Evolutionary conservation across 2,888 invertebrate genomes (phyloP).

Genomic region (Rutpela maculata): DNA sequence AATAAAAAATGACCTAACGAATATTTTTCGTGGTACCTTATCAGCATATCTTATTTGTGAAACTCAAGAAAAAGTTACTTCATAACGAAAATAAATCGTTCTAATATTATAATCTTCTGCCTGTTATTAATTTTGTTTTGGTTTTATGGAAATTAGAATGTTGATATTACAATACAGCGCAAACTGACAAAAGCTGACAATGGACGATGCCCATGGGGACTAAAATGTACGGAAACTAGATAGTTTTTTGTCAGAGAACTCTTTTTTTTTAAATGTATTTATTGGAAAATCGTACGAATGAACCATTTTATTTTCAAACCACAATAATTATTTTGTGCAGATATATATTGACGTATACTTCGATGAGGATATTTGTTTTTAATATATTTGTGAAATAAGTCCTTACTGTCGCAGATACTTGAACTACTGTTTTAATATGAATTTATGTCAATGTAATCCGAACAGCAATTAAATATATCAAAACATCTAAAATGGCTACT

Average conservation of each 20-base stretch:
- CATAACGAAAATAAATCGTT: constrained; percentile 2
- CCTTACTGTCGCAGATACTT: no score
- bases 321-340: no score
- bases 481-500: no score
- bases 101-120: neutral
- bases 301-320: neutral
- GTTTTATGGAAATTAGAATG: neutral
- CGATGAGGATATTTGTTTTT: no score
- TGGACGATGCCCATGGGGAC: neutral
- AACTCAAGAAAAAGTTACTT: neutral
- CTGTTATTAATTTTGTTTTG: neutral
- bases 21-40: neutral
- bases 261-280: neutral
- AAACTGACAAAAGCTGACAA: neutral
- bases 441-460: no score
- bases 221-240: neutral
- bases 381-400: no score
- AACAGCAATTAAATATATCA: no score
- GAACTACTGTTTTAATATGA: no score
- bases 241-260: neutral
- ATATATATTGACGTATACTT: neutral
- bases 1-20: no score
- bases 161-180: constrained; percentile 1
- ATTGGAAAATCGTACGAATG: neutral
- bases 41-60: neutral